These are phyloP conservation scores for Athalia circularis DNA, from an alignment of 2,888 invertebrate species.

Conservation along the genomic window DNA sequence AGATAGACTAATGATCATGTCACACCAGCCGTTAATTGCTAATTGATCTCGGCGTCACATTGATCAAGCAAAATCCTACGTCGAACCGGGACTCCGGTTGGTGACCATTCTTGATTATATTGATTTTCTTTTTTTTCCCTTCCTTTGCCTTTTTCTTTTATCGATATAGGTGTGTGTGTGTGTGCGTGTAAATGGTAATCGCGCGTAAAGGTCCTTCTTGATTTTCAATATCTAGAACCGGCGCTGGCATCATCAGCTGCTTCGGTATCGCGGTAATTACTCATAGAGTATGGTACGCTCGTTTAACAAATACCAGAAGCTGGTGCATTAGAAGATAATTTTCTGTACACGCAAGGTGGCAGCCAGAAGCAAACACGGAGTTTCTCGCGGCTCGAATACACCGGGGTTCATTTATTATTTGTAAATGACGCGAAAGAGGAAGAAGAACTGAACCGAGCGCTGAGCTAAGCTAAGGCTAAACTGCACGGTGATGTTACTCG, in stretches of 20 bases:
- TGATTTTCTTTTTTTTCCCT: background rate
- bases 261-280: conserved; percentile 19
- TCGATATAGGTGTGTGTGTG: too few species aligned
- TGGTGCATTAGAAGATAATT: conserved; percentile 32
- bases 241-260: background rate
- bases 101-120: background rate
- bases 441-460: background rate
- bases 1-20: conserved; percentile 64
- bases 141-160: background rate
- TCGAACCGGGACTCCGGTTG: conserved; percentile 3
- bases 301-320: conserved; percentile 44
- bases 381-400: conserved; percentile 23
- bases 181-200: too few species aligned
- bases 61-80: conserved; percentile 2
- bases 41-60: conserved; percentile 59
- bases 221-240: background rate
- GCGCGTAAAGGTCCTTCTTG: background rate
- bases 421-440: conserved; percentile 22
- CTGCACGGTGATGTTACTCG: background rate
- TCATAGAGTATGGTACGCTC: conserved; percentile 18
- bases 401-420: conserved; percentile 33
- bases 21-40: conserved; percentile 65
- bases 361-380: conserved; percentile 16
- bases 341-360: conserved; percentile 27
- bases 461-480: background rate